Percentiles rank a stretch among this genome's conserved stretches.
Evolutionary conservation across 2,797 vertebrate genomes (phyloP).

Genomic region (Scolopax bukidnonensis): DNA sequence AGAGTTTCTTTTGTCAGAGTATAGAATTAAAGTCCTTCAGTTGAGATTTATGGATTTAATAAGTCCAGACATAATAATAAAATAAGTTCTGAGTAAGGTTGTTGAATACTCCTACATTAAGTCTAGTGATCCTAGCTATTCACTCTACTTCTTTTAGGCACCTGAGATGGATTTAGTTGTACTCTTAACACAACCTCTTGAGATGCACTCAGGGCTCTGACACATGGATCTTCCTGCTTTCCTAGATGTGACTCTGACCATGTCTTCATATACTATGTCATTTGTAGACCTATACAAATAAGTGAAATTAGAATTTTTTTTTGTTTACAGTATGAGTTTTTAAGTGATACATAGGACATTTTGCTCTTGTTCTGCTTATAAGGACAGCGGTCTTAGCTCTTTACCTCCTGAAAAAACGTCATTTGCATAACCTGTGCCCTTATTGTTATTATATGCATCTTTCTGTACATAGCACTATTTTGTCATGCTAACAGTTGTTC

Average conservation of each 20-base stretch:
- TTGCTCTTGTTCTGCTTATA: neutral
- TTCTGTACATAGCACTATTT: neutral
- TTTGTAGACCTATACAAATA: neutral
- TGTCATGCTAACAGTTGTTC: neutral
- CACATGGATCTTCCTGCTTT: neutral
- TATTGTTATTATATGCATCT: neutral
- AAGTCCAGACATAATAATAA: neutral
- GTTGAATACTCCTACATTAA: neutral
- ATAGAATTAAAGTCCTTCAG: neutral
- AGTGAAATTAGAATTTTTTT: neutral
- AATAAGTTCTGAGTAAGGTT: neutral
- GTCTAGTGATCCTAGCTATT: neutral
- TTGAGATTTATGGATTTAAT: neutral
- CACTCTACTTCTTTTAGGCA: neutral
- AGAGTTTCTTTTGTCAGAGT: neutral
- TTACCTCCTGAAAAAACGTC: neutral
- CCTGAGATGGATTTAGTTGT: neutral
- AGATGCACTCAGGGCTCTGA: neutral
- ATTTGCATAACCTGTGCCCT: neutral
- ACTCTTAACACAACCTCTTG: neutral
- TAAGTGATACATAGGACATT: neutral
- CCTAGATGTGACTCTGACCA: neutral
- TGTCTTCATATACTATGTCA: neutral
- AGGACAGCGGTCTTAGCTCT: neutral
- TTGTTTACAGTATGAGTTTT: neutral